Base-by-base conservation (phyloP, 2,888 invertebrate genomes). In the Koerneria pararmatus region DNA sequence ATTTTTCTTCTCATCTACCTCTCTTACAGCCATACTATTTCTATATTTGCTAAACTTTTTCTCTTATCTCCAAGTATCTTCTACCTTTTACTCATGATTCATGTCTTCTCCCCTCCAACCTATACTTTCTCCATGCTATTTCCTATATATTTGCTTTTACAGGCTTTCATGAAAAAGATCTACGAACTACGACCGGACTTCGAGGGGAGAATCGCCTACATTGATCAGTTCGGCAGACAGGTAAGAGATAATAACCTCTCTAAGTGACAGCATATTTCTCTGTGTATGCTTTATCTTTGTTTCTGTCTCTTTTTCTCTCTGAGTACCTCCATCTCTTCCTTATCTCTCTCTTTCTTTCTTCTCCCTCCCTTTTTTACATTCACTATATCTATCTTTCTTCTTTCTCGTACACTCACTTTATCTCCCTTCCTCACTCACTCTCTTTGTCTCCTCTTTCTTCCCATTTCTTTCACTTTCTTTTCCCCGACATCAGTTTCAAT, bases 161-260 rank as follows among this genome's bases (percentile, higher is more conserved):
- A 78, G 78, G 76, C 71, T 29, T 65, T 79, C 37, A 70, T 79
- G 71, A 77, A 78, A 71, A 79, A 80, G 59, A 71, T 78, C 59
- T 68, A 74, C 62, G 78, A 77, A 31, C 70, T 69, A n/a, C 71
- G 75, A 8, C 75, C 78, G 22, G 78, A 80, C 54, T 80, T 80
- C 64, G 74, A 80, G 34, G 80, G 80, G n/a, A 71, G 74, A 6
- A 65, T 80, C 65, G 80, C 80, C 19, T 80, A 77, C 70, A 80
- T 80, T 58, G 78, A 80, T 64, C 71, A 74, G 32, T 71, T 70
- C 68, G 80, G 80, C 5, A 65, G 78, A 65, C 80, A 79, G 73
- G 79, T 79, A 57, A 22, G 69, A 32, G 8, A 19, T 41, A 11
- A 19, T 41, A 8, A n/a, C n/a, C n/a, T n/a, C n/a, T n/a, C n/a